Evolutionary conservation across 92 coral and sea anemone genomes (phyloP).

Genomic region (Porites evermanni): DNA sequence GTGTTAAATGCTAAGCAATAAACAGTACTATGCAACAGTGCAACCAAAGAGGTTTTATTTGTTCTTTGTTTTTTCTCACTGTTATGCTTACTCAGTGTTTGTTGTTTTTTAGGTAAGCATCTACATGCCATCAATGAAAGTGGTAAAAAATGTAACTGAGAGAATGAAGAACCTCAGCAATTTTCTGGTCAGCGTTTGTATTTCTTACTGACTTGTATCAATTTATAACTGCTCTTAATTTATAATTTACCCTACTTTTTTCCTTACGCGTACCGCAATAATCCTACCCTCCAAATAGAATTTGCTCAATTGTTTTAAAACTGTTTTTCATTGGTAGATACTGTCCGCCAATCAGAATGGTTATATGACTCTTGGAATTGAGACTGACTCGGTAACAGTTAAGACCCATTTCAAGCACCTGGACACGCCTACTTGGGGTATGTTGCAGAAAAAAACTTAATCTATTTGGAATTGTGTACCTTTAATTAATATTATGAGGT

Average conservation of each 20-base stretch:
- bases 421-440: conserved; percentile 89
- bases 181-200: conserved; percentile 69
- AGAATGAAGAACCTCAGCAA: conserved; percentile 94
- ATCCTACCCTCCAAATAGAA: neutral
- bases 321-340: conserved; percentile 52
- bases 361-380: conserved; percentile 93
- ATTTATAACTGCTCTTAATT: too few species aligned
- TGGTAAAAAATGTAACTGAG: conserved; percentile 92
- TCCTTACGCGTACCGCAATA: too few species aligned
- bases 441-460: neutral
- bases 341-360: conserved; percentile 94
- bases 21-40: neutral
- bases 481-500: too few species aligned
- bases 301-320: neutral
- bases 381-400: conserved; percentile 90
- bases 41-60: neutral
- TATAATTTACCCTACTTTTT: too few species aligned
- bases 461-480: too few species aligned
- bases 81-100: neutral
- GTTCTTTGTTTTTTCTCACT: neutral
- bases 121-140: conserved; percentile 92
- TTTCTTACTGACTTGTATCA: too few species aligned
- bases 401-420: conserved; percentile 93
- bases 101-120: conserved; percentile 80
- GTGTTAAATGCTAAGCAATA: too few species aligned